Evolutionary conservation across 2,113 vertebrate species (phyloP), one percentile per base, ranked within the genome.

Genomic region (Collichthys lucidus): DNA sequence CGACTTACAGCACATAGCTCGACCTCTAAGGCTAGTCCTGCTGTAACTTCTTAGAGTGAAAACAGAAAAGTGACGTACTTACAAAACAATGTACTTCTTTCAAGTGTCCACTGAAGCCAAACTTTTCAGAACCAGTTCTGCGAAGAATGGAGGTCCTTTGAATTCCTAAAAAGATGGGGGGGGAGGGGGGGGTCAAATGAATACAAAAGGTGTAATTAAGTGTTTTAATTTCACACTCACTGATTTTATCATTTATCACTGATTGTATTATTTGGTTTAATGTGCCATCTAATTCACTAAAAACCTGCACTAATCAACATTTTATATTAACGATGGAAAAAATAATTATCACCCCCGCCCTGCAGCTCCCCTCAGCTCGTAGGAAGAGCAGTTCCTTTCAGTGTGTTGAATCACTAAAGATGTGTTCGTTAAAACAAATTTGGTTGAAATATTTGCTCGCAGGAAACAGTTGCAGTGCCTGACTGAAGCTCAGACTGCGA

Each of bases 41-140:
- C 69, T 85, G 11, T 67, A 67, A 67, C 53, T 56, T 65, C 31
- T 47, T 31, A 35, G 31, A 14, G 24, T 67, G 22, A 16, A 67
- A 70, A 63, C 31, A 65, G 16, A 77, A 59, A 22, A 7, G 49
- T 79, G 72, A 64, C 62, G n/a, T 63, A 67, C 46, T 74, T 70
- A 61, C 24, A 52, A 50, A 57, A 60, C 14, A 80, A 40, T 44
- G 57, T n/a, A 26, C 31, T 22, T 15, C 1, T 14, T 66, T 6
- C 61, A 46, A 11, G 11, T 61, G 61, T 80, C 29, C 40, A 29
- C 2, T 46, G 6, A 74, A 57, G 42, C 17, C 19, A 59, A 35
- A 70, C 52, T 63, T 29, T 63, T 11, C 47, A 62, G 31, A 78
- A 35, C 20, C 19, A 42, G 56, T 22, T 24, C 15, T 47, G 0